Percentiles rank a stretch among this genome's conserved stretches.
These are phyloP conservation scores for Eristalis pertinax DNA, from an alignment of 2,888 invertebrate genomes.

Conservation along the genomic window DNA sequence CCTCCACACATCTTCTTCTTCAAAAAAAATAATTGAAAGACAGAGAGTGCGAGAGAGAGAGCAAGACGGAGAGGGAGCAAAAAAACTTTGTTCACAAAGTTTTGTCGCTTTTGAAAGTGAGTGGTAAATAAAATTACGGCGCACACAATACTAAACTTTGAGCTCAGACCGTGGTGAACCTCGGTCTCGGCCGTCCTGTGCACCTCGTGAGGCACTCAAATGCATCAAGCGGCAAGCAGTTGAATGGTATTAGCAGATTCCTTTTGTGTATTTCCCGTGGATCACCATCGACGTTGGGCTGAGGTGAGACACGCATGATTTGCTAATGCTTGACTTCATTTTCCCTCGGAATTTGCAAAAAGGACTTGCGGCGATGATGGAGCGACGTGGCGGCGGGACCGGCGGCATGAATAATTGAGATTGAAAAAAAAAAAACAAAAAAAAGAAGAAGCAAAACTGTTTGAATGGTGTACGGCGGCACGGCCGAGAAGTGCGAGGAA, in stretches of 20 bases:
- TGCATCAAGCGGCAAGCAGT: conserved; percentile 8
- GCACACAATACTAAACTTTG: conserved; percentile 62
- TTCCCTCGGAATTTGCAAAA: neutral
- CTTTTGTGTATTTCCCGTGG: conserved; percentile 35
- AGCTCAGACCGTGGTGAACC: conserved; percentile 20
- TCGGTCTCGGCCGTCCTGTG: neutral
- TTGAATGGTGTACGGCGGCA: conserved; percentile 37
- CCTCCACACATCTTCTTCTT: conserved; percentile 46
- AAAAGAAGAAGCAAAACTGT: conserved; percentile 17
- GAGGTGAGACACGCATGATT: conserved; percentile 47
- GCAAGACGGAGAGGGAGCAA: neutral
- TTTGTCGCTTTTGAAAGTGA: conserved; percentile 69
- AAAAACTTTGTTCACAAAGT: conserved; percentile 58
- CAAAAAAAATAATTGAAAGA: neutral
- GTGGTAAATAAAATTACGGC: conserved; percentile 70
- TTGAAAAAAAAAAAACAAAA: conserved; percentile 20
- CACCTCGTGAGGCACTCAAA: neutral
- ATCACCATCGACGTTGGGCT: conserved; percentile 2
- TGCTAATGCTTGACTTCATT: conserved; percentile 62
- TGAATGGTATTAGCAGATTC: conserved; percentile 48
- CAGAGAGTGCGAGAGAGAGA: too few species aligned
- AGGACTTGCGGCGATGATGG: conserved; percentile 26
- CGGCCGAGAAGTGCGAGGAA: neutral
- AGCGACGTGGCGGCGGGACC: neutral
- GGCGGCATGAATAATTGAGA: conserved; percentile 39